phyloP scores from a whole-genome alignment of 2,888 invertebrate species.

The Amblyjoppa proteus region DNA sequence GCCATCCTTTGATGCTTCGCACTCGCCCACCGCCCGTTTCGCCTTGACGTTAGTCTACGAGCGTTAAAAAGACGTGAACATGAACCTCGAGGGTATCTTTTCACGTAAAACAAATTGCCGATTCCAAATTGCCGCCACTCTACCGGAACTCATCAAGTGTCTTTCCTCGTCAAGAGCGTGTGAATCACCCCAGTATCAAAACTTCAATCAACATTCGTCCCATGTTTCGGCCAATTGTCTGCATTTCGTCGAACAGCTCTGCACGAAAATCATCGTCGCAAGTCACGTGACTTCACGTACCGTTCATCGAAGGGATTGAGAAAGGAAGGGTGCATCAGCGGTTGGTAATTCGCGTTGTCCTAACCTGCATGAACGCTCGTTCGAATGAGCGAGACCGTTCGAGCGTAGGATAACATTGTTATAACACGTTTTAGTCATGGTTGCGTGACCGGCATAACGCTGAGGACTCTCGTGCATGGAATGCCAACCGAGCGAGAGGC shows the following conservation, averaged over 20 bases:
- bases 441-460: constrained; percentile 60
- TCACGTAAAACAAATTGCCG: too few relatives aligned
- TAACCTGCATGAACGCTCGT: constrained; percentile 41
- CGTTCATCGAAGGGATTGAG: constrained; percentile 26
- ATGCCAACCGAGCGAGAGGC: constrained; percentile 24
- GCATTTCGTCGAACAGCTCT: constrained; percentile 47
- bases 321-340: constrained; percentile 21
- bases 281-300: constrained; percentile 36
- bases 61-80: too few relatives aligned
- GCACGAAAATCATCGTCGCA: constrained; percentile 59
- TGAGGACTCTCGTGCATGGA: constrained; percentile 25
- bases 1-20: neutral
- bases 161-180: too few relatives aligned
- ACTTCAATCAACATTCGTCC: neutral
- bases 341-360: constrained; percentile 29
- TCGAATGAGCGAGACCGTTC: constrained; percentile 47
- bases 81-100: too few relatives aligned
- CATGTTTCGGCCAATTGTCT: constrained; percentile 36
- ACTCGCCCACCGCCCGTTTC: neutral
- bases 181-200: too few relatives aligned
- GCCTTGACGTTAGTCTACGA: neutral
- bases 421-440: constrained; percentile 61
- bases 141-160: neutral
- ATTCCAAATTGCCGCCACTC: neutral
- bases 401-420: constrained; percentile 60